A percentile compares a stretch with the other conserved stretches of the same genome.
These are phyloP conservation scores for Neomicropteryx cornuta DNA, from an alignment of 1,140 invertebrate genomes.

Conservation along the genomic window DNA sequence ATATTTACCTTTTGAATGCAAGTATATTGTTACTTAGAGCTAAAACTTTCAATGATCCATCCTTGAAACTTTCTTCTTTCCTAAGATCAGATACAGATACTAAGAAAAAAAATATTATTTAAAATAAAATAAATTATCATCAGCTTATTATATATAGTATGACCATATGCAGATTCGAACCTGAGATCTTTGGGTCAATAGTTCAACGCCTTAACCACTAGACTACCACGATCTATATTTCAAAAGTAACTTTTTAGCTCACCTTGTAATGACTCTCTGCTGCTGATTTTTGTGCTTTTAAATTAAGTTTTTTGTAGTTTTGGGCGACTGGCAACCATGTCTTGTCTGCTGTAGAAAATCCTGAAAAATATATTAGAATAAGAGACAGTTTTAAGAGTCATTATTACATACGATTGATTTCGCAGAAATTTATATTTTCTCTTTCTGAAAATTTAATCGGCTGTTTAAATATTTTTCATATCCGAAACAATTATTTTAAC, in stretches of 20 bases:
- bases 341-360: slow-evolving; percentile 41
- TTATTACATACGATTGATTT: not conserved
- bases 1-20: slow-evolving; percentile 33
- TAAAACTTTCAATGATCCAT: slow-evolving; percentile 30
- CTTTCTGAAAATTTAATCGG: not conserved
- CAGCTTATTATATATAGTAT: no score
- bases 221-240: no score
- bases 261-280: slow-evolving; percentile 38
- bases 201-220: no score
- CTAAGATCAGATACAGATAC: slow-evolving; percentile 21
- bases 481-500: not conserved
- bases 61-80: slow-evolving; percentile 20
- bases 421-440: not conserved
- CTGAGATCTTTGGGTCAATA: no score
- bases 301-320: slow-evolving; percentile 45
- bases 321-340: slow-evolving; percentile 55
- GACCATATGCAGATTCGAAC: no score
- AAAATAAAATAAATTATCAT: no score
- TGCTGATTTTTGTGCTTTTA: slow-evolving; percentile 27
- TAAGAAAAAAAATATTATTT: no score
- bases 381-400: slow-evolving; percentile 29
- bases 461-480: not conserved
- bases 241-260: no score
- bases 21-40: slow-evolving; percentile 28
- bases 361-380: slow-evolving; percentile 35